These are phyloP conservation scores for Octodon degus DNA, from an alignment of 2,113 vertebrate species.

Conservation along the genomic window DNA sequence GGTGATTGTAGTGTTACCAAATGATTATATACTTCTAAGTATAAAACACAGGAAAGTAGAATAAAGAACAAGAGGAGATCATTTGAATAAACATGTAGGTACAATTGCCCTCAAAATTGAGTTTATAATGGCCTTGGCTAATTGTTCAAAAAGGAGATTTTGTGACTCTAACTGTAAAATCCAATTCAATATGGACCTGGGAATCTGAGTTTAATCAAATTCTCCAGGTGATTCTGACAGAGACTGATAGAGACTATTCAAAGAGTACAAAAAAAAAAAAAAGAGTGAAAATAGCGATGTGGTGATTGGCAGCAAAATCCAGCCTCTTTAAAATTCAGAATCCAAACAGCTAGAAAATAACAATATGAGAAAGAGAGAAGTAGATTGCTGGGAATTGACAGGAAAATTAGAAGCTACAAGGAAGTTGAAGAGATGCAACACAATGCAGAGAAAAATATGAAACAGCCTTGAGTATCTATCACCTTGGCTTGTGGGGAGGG, in stretches of 20 bases:
- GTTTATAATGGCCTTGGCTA: background rate
- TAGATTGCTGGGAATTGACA: background rate
- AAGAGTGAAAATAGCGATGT: background rate
- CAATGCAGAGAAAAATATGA: background rate
- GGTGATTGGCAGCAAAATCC: background rate
- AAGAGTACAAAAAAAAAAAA: background rate
- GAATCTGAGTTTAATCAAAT: background rate
- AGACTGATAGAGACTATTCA: background rate
- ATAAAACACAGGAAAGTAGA: background rate
- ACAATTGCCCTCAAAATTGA: background rate
- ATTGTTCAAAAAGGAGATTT: background rate
- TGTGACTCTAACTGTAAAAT: background rate
- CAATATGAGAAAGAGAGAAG: background rate
- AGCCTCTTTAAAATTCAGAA: background rate
- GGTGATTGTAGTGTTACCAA: background rate
- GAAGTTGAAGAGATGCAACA: background rate
- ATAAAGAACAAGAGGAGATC: background rate
- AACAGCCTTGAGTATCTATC: background rate
- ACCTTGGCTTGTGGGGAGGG: background rate
- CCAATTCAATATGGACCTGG: background rate
- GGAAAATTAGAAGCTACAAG: background rate
- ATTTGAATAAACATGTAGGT: background rate
- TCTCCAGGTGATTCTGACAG: background rate
- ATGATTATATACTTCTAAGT: background rate
- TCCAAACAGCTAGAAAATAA: background rate